phyloP scores from a whole-genome alignment of 2,888 invertebrate genomes.

The Epinotia nisella region DNA sequence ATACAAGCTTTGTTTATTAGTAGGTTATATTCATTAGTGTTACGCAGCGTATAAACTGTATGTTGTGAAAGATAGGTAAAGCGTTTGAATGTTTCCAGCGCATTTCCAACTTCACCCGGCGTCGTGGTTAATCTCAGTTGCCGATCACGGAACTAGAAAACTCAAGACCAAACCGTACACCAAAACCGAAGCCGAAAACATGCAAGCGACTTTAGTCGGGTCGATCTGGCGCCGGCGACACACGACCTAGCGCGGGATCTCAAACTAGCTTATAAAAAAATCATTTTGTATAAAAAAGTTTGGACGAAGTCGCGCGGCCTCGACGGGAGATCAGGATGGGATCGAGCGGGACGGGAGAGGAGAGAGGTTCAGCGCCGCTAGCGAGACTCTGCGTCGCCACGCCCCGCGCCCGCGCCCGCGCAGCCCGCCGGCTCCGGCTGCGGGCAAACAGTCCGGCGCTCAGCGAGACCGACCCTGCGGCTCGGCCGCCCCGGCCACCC shows the following conservation, averaged over 20 bases:
- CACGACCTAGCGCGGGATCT: conserved; percentile 17
- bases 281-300: conserved; percentile 26
- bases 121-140: conserved; percentile 56
- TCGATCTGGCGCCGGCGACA: conserved; percentile 25
- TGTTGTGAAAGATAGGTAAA: conserved; percentile 26
- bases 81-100: conserved; percentile 49
- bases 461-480: conserved; percentile 36
- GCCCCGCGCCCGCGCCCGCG: conserved; percentile 47
- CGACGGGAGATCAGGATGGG: conserved; percentile 40
- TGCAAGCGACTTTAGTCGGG: conserved; percentile 40
- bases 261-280: conserved; percentile 34
- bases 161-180: conserved; percentile 48
- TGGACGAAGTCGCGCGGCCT: conserved; percentile 39
- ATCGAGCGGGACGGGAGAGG: conserved; percentile 48
- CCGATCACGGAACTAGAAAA: conserved; percentile 56
- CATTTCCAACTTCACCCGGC: conserved; percentile 29
- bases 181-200: conserved; percentile 36
- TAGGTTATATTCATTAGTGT: conserved; percentile 5
- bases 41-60: neutral
- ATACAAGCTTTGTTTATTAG: conserved; percentile 47
- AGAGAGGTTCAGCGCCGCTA: conserved; percentile 50
- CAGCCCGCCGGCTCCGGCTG: conserved; percentile 48
- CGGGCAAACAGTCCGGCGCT: conserved; percentile 53
- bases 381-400: conserved; percentile 49
- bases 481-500: conserved; percentile 39